Base-by-base conservation (phyloP, 1,140 invertebrate genomes). In the Trachelipus rathkii region DNA sequence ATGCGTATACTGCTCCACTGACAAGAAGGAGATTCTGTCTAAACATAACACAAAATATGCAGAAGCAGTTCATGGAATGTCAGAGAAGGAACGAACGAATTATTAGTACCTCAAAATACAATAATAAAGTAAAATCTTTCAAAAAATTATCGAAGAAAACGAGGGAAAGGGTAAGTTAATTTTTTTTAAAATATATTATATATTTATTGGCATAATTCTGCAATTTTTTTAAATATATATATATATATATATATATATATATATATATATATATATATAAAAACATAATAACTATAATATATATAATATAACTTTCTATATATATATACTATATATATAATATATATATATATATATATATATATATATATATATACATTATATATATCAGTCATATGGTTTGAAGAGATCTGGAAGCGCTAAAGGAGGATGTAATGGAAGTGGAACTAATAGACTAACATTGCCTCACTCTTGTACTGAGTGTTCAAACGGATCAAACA, bases 21-120 rank as follows among this genome's bases (percentile, higher is more conserved):
- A 81, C 79, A 0, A n/a, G 79, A 81, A 76, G 75, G 75, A 76
- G 44, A 83, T 84, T 73, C 67, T 81, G 76, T 82, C 74, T 72
- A 89, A 89, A 78, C 92, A 92, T 81, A 92, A 92, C 83, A n/a
- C 89, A 91, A 79, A 88, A 92, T 72, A 93, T 92, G 91, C 90
- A 92, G 82, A 91, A 92, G 82, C 86, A 89, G 6, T 90, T 93
- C 88, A 86, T 92, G 10, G 89, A 91, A 81, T 89, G 89, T 72
- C 90, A 92, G 82, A 86, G 88, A 8, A 88, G 91, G 78, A 85
- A 88, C n/a, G 84, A 89, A 19, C 87, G 85, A 0, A 87, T 84
- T 67, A 87, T 69, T 71, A 53, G 13, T 88, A 87, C 68, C 85
- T 46, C 46, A 44, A 75, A 74, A 53, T 73, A 75, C 44, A 73